These are phyloP conservation scores for Mormyrus proboscirostris DNA, from an alignment of 2,797 vertebrate species.

Conservation along the genomic window DNA sequence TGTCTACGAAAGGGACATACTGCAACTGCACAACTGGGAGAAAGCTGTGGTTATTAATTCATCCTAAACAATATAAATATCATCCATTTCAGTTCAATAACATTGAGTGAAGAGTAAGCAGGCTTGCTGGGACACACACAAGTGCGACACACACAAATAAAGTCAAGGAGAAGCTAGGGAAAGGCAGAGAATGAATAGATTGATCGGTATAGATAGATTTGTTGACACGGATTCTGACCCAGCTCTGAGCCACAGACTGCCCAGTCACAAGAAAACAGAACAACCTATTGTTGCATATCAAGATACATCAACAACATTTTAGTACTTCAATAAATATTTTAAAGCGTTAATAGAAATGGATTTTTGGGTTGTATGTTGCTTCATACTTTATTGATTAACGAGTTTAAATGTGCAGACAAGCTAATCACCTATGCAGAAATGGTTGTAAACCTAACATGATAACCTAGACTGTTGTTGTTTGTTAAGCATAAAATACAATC, in stretches of 20 bases:
- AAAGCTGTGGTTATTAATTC: conserved; percentile 14
- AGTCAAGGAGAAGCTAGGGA: neutral
- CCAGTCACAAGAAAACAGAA: neutral
- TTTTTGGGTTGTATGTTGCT: neutral
- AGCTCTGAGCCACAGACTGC: neutral
- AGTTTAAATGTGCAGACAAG: conserved; percentile 6
- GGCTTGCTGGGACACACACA: neutral
- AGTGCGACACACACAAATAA: neutral
- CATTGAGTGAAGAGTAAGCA: neutral
- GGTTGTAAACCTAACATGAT: neutral
- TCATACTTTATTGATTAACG: conserved; percentile 2
- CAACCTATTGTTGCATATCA: conserved; percentile 21
- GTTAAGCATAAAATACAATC: neutral
- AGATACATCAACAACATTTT: conserved; percentile 6
- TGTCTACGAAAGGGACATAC: neutral
- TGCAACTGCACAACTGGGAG: conserved; percentile 5
- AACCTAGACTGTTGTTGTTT: neutral
- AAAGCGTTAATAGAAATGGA: conserved; percentile 7
- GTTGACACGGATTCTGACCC: neutral
- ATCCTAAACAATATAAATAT: conserved; percentile 6
- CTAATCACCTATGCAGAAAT: neutral
- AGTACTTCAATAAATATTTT: conserved; percentile 17
- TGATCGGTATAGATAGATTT: neutral
- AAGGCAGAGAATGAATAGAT: neutral
- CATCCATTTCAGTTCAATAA: conserved; percentile 3